phyloP scores from a whole-genome alignment of 2,113 vertebrate species.

The Megalops atlanticus region DNA sequence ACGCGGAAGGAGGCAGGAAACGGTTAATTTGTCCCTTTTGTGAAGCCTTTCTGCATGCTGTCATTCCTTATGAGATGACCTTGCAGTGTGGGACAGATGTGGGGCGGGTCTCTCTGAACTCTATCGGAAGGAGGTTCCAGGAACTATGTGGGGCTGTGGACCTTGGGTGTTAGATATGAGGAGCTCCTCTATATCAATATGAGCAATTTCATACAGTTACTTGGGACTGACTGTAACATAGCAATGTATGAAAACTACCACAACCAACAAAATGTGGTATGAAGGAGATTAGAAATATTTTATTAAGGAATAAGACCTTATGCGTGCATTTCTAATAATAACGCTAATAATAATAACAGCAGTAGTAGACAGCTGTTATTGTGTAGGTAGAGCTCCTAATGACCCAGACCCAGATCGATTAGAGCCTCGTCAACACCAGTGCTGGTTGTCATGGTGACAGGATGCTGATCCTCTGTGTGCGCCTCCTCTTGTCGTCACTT shows the following conservation, averaged over 20 bases:
- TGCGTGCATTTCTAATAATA: conserved; percentile 26
- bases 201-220: neutral
- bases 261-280: neutral
- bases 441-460: conserved; percentile 43
- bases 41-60: neutral
- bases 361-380: conserved; percentile 34
- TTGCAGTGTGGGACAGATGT: neutral
- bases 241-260: neutral
- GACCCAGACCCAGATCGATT: conserved; percentile 41
- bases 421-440: conserved; percentile 33
- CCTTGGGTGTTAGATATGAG: neutral
- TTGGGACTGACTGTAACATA: neutral
- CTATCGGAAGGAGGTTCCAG: neutral
- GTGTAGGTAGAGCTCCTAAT: conserved; percentile 33
- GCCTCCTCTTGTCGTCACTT: conserved; percentile 46
- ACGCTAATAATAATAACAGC: neutral
- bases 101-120: neutral
- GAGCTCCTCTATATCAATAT: no score
- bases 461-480: conserved; percentile 17
- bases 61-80: neutral
- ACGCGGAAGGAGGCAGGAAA: neutral
- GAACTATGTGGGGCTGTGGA: neutral
- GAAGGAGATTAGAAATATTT: neutral
- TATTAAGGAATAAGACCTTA: neutral
- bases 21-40: conserved; percentile 3